Percentiles rank a stretch among this genome's conserved stretches.
Evolutionary conservation across 2,797 vertebrate species (phyloP).

Genomic region (Neostethus bicornis): DNA sequence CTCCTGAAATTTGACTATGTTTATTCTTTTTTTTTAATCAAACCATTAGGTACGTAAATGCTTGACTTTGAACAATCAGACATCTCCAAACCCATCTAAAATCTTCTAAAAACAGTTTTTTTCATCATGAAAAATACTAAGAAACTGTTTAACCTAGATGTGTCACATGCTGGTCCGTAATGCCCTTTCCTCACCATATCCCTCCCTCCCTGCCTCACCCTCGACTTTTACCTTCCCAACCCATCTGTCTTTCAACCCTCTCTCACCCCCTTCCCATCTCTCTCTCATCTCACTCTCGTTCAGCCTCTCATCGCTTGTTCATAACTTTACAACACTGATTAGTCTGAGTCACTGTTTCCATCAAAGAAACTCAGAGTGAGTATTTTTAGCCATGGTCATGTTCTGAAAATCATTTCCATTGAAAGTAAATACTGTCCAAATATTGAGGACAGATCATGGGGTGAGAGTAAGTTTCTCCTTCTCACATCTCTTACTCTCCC

Average conservation of each 20-base stretch:
- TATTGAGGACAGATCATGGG: conserved; percentile 51
- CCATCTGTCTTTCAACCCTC: conserved; percentile 60
- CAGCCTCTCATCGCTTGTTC: conserved; percentile 71
- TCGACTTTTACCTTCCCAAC: conserved; percentile 24
- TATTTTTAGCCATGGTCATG: conserved; percentile 63
- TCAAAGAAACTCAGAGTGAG: conserved; percentile 59
- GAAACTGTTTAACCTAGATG: conserved; percentile 24
- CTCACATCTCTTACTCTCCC: conserved; percentile 21
- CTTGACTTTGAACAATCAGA: conserved; percentile 25
- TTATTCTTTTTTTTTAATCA: conserved; percentile 1
- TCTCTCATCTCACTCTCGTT: conserved; percentile 62
- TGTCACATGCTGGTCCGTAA: conserved; percentile 35
- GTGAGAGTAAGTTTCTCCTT: conserved; percentile 24
- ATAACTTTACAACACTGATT: conserved; percentile 61
- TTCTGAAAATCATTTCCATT: conserved; percentile 40
- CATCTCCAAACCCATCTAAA: conserved; percentile 8
- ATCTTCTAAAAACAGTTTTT: conserved; percentile 15
- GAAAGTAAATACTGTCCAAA: conserved; percentile 62
- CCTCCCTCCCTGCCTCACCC: conserved; percentile 24
- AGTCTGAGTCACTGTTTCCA: conserved; percentile 68
- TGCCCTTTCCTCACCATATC: conserved; percentile 32
- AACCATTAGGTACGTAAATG: neutral
- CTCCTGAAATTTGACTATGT: neutral
- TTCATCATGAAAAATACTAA: conserved; percentile 5
- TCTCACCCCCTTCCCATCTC: conserved; percentile 51